A percentile compares a stretch with the other conserved stretches of the same genome.
phyloP scores from a whole-genome alignment of 2,888 invertebrate genomes.

The Plagodis dolabraria region DNA sequence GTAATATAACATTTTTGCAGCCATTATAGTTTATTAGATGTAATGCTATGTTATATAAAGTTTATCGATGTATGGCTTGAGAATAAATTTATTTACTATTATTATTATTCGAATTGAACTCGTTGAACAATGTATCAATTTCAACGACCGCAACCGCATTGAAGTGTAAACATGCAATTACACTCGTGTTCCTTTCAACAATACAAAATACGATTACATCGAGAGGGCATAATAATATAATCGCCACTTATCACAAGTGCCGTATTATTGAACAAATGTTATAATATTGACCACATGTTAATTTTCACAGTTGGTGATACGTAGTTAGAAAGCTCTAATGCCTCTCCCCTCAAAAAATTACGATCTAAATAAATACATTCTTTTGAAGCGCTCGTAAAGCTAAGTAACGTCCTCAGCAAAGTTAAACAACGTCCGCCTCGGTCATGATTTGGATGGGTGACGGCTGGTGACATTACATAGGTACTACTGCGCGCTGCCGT shows the following conservation, averaged over 20 bases:
- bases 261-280: conserved; percentile 39
- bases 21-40: too few relatives aligned
- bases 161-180: conserved; percentile 31
- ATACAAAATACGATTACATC: conserved; percentile 26
- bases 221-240: conserved; percentile 24
- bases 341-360: not conserved
- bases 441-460: too few relatives aligned
- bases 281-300: conserved; percentile 29
- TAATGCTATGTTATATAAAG: too few relatives aligned
- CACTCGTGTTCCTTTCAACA: conserved; percentile 18
- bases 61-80: too few relatives aligned
- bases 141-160: conserved; percentile 16
- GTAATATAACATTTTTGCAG: too few relatives aligned
- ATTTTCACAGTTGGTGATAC: conserved; percentile 4
- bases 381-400: too few relatives aligned
- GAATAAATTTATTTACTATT: too few relatives aligned
- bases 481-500: too few relatives aligned
- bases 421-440: too few relatives aligned
- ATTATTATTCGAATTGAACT: not conserved
- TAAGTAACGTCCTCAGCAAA: too few relatives aligned
- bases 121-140: conserved; percentile 24
- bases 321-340: not conserved
- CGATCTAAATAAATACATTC: too few relatives aligned
- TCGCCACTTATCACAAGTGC: conserved; percentile 28
- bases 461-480: too few relatives aligned